These are phyloP conservation scores for Anguilla obscura DNA, from an alignment of 2,797 vertebrate genomes.

Conservation along the genomic window DNA sequence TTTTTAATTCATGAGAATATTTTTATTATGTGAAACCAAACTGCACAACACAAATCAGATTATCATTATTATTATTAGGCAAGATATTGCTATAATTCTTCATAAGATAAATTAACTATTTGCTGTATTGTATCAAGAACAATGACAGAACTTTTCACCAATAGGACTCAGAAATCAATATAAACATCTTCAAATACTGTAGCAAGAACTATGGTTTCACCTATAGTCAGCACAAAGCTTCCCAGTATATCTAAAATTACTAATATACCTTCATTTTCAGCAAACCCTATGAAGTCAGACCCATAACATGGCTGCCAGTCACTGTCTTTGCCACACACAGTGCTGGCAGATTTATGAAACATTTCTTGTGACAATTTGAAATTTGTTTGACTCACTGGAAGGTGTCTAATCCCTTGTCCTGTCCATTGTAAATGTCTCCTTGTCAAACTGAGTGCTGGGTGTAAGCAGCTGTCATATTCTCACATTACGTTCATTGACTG, in stretches of 20 bases:
- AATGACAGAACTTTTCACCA: neutral
- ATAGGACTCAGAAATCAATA: neutral
- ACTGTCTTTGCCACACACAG: neutral
- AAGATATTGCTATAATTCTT: neutral
- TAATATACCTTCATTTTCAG: neutral
- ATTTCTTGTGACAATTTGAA: neutral
- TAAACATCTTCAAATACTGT: neutral
- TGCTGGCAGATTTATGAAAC: neutral
- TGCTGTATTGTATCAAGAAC: too few relatives aligned
- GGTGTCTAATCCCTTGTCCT: neutral
- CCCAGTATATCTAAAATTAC: neutral
- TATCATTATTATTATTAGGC: too few relatives aligned
- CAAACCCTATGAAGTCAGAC: neutral
- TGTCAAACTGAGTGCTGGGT: neutral
- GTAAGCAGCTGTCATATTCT: neutral
- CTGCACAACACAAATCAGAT: too few relatives aligned
- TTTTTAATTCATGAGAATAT: too few relatives aligned
- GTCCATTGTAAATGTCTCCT: neutral
- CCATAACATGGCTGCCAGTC: neutral
- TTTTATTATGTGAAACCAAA: too few relatives aligned
- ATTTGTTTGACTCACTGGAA: neutral
- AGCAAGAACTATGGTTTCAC: neutral
- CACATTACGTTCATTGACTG: neutral
- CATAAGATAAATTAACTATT: too few relatives aligned
- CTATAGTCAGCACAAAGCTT: neutral